Conservation (phyloP, 2,113 vertebrate genomes). For the Sebastes schlegelii region DNA sequence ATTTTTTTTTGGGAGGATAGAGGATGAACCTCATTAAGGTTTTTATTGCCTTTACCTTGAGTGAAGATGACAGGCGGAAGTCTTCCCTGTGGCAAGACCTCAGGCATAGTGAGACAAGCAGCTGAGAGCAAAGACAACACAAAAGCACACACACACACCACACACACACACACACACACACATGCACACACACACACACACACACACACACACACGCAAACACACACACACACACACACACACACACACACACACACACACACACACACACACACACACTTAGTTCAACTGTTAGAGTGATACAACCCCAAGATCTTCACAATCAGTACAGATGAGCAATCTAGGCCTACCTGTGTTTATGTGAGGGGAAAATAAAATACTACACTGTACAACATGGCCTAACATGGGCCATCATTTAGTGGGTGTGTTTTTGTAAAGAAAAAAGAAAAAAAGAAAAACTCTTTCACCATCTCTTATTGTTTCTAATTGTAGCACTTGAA, state of each 20-base stretch:
- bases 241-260: constrained; percentile 13
- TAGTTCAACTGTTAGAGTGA: background rate
- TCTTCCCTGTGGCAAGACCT: constrained; percentile 62
- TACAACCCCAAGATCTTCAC: background rate
- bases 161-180: background rate
- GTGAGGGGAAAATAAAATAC: background rate
- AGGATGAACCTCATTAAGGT: constrained; percentile 53
- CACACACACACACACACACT: background rate
- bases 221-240: background rate
- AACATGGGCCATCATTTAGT: background rate
- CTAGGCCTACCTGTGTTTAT: background rate
- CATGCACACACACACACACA: constrained; percentile 14
- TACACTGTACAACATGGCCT: background rate
- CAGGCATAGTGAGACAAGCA: constrained; percentile 60
- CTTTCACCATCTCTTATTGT: background rate
- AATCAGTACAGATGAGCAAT: background rate
- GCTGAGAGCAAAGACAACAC: constrained; percentile 59
- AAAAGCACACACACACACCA: background rate
- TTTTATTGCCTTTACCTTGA: constrained; percentile 61
- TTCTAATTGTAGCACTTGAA: background rate
- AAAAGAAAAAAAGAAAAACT: background rate
- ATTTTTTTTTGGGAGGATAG: constrained; percentile 38
- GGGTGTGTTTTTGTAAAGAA: background rate
- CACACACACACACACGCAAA: background rate
- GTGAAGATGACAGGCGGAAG: constrained; percentile 74